Base-by-base conservation (phyloP, 2,888 invertebrate genomes). In the Athrips mouffetella region DNA sequence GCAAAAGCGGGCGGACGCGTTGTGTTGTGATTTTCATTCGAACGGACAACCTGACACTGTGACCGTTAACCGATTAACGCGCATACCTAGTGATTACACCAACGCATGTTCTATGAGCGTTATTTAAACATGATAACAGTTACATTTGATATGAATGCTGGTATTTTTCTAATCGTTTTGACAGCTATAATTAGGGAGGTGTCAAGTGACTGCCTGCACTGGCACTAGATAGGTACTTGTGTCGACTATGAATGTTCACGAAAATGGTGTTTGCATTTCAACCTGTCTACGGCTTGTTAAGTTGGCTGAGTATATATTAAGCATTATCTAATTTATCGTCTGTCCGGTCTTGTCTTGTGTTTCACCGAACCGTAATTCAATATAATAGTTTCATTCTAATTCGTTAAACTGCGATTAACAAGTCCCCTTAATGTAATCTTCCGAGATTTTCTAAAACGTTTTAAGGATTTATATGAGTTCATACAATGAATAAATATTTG, bases 21-120 rank as follows among this genome's bases (percentile, higher is more conserved):
- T 59, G 63, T 62, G 62, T 55, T 59, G 55, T 71, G 67, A 74
- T 73, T 70, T 67, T 76, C 64, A 78, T 75, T 66, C 62, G 65
- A 73, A 72, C 60, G 58, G 76, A 73, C 76, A 69, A 58, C 53
- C 58, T 72, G 74, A 73, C 75, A 70, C 59, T 47, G 54, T 55
- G 55, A 69, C 82, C 80, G 80, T 80, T 83, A 80, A 59, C 62
- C 61, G 70, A 69, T 70, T 70, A 66, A 67, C 68, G 20, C 16
- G 13, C 25, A 62, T 59, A 60, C 58, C 54, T 49, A 52, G 54
- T 54, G 58, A 63, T 70, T 65, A 66, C 59, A 60, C 60, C 56
- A 58, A 63, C 57, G 55, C 52, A 52, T 35, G 52, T 46, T 29
- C 51, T 56, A 62, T 55, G 55, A 50, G n/a, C 52, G 59, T 59